Evolutionary conservation across 2,888 invertebrate genomes (phyloP).

Genomic region (Amphimallon solstitiale): DNA sequence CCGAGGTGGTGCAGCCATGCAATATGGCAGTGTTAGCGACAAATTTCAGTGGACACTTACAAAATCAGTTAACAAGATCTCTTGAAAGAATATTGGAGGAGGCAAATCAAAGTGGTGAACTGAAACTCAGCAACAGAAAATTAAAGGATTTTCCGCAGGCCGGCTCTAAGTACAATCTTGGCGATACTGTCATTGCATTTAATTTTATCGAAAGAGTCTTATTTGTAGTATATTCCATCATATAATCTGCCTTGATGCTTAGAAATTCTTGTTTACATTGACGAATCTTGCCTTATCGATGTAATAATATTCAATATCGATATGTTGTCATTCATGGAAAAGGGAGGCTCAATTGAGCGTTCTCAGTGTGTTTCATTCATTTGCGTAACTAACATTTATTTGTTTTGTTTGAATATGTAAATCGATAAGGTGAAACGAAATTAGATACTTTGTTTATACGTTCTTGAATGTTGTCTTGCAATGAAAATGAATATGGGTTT

Average conservation of each 20-base stretch:
- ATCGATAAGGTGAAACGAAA: constrained; percentile 20
- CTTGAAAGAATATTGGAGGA: constrained; percentile 93
- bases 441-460: constrained; percentile 13
- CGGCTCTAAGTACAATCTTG: constrained; percentile 84
- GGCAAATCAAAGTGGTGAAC: constrained; percentile 91
- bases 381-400: neutral
- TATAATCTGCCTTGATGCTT: neutral
- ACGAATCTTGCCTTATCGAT: neutral
- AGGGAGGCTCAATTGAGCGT: neutral
- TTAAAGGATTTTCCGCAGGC: constrained; percentile 92
- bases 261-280: too few species aligned
- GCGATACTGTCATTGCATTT: constrained; percentile 87
- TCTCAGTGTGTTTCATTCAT: constrained; percentile 7
- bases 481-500: too few species aligned
- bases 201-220: neutral
- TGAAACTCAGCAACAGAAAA: constrained; percentile 90
- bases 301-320: neutral
- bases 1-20: constrained; percentile 59
- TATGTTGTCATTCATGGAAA: constrained; percentile 10
- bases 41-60: constrained; percentile 82
- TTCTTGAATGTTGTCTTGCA: neutral
- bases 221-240: too few species aligned
- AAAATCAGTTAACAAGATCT: constrained; percentile 87
- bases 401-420: constrained; percentile 21
- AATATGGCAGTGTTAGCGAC: constrained; percentile 82